These are phyloP conservation scores for Eilema caniola DNA, from an alignment of 2,888 invertebrate species.

Conservation along the genomic window DNA sequence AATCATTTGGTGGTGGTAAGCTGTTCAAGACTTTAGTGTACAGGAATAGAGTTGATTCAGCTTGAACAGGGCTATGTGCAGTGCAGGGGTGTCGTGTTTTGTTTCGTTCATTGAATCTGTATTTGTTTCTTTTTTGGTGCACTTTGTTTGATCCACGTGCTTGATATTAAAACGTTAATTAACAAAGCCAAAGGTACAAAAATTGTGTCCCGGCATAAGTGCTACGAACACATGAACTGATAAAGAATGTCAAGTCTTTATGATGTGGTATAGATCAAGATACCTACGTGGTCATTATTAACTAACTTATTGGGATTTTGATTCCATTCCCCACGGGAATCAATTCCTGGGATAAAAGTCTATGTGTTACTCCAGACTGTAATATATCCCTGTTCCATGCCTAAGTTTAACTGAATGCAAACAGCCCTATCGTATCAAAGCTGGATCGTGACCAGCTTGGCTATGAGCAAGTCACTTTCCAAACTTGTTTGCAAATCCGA, in stretches of 20 bases:
- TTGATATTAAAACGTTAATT: neutral
- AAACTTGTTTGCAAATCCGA: constrained; percentile 75
- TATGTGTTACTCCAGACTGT: too few relatives aligned
- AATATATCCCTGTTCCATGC: neutral
- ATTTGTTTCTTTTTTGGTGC: constrained; percentile 8
- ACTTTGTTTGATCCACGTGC: neutral
- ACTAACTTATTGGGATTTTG: too few relatives aligned
- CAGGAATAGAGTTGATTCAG: constrained; percentile 4
- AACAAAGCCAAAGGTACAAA: too few relatives aligned
- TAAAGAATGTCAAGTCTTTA: too few relatives aligned
- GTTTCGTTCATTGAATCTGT: constrained; percentile 1
- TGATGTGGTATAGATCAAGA: too few relatives aligned
- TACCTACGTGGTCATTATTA: too few relatives aligned
- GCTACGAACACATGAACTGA: too few relatives aligned
- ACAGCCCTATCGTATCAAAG: constrained; percentile 34
- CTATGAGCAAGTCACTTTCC: constrained; percentile 74
- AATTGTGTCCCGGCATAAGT: too few relatives aligned
- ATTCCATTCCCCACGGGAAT: too few relatives aligned
- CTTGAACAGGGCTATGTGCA: neutral
- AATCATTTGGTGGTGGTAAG: constrained; percentile 6
- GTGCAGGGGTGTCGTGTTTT: constrained; percentile 18
- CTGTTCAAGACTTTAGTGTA: neutral
- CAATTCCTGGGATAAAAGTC: too few relatives aligned
- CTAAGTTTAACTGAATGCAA: constrained; percentile 1
- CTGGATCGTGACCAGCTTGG: constrained; percentile 60